A percentile compares a stretch with the other conserved stretches of the same genome.
Conservation (phyloP, 2,797 vertebrate species). For the Artibeus jamaicensis region DNA sequence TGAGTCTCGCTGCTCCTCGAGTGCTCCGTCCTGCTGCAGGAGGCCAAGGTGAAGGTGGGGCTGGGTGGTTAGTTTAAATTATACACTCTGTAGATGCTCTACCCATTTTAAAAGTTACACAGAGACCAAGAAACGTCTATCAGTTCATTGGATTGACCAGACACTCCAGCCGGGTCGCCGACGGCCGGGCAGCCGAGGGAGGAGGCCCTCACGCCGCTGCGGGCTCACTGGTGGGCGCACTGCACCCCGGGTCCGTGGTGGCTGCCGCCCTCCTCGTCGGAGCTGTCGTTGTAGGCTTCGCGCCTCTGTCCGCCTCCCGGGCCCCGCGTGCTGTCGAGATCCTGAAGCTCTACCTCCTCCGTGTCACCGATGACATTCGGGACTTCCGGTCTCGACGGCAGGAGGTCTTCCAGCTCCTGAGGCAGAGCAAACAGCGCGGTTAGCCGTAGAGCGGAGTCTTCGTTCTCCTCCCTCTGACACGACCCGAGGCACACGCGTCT, state of each 20-base stretch:
- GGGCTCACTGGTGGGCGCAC: constrained; percentile 88
- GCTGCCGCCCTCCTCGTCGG: constrained; percentile 93
- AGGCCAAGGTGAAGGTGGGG: constrained; percentile 85
- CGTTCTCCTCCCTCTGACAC: neutral
- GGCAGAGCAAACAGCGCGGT: constrained; percentile 21
- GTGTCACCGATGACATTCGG: constrained; percentile 92
- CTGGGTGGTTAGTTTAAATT: constrained; percentile 95
- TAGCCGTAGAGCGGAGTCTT: neutral
- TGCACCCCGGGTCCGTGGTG: constrained; percentile 96
- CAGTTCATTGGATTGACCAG: constrained; percentile 85
- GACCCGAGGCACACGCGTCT: neutral
- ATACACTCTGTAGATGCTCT: constrained; percentile 94
- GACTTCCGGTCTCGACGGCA: constrained; percentile 94
- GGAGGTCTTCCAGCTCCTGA: constrained; percentile 97
- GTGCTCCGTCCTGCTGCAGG: constrained; percentile 87
- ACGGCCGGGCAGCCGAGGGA: constrained; percentile 83
- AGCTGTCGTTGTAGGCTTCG: constrained; percentile 98
- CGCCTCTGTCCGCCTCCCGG: constrained; percentile 91
- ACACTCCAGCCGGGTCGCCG: constrained; percentile 81
- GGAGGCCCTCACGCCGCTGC: no score
- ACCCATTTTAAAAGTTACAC: constrained; percentile 92
- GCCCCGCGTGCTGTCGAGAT: constrained; percentile 93
- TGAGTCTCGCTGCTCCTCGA: constrained; percentile 84
- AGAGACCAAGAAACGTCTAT: constrained; percentile 88
- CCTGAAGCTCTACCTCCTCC: constrained; percentile 98